These are phyloP conservation scores for Itoplectis maculator DNA, from an alignment of 2,888 invertebrate genomes.

Conservation along the genomic window DNA sequence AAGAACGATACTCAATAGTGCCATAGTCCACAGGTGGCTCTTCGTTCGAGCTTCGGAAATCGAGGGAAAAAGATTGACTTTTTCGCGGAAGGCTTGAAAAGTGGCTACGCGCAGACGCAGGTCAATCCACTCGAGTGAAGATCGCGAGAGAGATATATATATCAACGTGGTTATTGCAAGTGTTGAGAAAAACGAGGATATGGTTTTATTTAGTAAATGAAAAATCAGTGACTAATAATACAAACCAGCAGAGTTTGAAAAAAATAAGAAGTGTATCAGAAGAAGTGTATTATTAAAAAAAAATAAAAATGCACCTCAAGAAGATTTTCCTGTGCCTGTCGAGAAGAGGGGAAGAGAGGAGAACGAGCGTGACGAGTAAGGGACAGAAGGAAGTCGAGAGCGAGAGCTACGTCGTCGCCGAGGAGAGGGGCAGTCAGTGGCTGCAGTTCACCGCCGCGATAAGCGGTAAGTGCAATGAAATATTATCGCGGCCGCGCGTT, in stretches of 20 bases:
- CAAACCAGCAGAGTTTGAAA: neutral
- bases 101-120: no score
- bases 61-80: no score
- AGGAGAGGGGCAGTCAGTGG: slow-evolving; percentile 73
- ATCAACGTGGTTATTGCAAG: neutral
- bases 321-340: slow-evolving; percentile 65
- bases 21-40: no score
- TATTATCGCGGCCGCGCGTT: neutral
- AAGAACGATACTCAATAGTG: no score
- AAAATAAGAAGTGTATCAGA: neutral
- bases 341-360: slow-evolving; percentile 48
- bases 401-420: slow-evolving; percentile 69
- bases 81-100: no score
- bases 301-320: slow-evolving; percentile 63
- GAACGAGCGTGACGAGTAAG: slow-evolving; percentile 59
- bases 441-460: slow-evolving; percentile 75
- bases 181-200: neutral
- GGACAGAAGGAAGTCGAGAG: slow-evolving; percentile 68
- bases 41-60: no score
- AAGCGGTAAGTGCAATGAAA: slow-evolving; percentile 71
- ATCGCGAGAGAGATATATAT: neutral
- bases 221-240: neutral
- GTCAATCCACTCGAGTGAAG: neutral
- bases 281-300: neutral
- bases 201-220: neutral